These are phyloP conservation scores for Argopecten irradians DNA, from an alignment of 1,140 invertebrate genomes.

Conservation along the genomic window DNA sequence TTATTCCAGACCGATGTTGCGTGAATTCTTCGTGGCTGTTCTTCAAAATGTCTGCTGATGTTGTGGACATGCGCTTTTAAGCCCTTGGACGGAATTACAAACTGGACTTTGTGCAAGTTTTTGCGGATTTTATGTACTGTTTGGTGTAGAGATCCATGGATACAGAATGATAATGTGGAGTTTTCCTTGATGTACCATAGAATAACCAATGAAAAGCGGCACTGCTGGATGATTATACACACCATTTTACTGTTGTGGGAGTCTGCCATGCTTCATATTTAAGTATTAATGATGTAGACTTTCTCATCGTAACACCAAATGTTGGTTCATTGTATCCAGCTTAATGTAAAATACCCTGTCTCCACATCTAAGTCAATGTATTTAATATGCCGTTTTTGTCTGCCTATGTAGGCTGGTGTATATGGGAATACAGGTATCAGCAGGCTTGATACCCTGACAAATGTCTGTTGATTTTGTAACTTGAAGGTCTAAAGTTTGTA, in stretches of 20 bases:
- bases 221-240: too few species aligned
- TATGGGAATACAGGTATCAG: neutral
- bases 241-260: too few species aligned
- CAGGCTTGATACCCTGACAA: neutral
- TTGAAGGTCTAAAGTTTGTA: neutral
- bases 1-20: neutral
- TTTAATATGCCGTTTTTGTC: too few species aligned
- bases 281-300: too few species aligned
- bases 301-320: too few species aligned
- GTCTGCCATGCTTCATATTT: too few species aligned
- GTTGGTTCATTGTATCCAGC: too few species aligned
- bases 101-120: neutral
- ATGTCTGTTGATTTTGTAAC: neutral
- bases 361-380: too few species aligned
- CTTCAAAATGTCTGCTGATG: slow-evolving; percentile 7
- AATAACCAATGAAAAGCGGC: too few species aligned
- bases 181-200: too few species aligned
- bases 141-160: neutral
- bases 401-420: too few species aligned
- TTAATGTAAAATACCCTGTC: too few species aligned
- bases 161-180: neutral
- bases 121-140: neutral
- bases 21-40: neutral
- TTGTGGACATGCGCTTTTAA: neutral
- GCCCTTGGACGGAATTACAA: neutral